Evolutionary conservation across 2,888 invertebrate genomes (phyloP).

Genomic region (Epiblema foenella): DNA sequence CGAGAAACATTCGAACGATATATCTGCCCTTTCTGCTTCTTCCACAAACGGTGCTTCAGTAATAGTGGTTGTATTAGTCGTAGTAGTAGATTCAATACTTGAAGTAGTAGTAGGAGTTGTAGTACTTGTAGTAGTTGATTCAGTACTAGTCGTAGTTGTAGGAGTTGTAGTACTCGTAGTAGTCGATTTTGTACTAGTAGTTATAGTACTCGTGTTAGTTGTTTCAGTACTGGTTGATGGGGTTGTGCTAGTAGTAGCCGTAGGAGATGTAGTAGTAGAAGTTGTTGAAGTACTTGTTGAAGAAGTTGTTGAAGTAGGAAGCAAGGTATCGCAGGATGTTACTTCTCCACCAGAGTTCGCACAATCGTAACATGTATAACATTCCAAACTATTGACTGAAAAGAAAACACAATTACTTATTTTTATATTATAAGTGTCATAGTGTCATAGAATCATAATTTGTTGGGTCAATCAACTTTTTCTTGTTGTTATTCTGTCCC

Average conservation of each 20-base stretch:
- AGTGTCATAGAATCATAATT: too few relatives aligned
- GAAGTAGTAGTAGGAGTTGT: slow-evolving; percentile 29
- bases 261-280: slow-evolving; percentile 36
- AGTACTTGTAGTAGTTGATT: slow-evolving; percentile 22
- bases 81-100: slow-evolving; percentile 11
- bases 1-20: slow-evolving; percentile 32
- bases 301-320: slow-evolving; percentile 39
- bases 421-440: not conserved
- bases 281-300: slow-evolving; percentile 34
- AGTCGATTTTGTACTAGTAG: slow-evolving; percentile 31
- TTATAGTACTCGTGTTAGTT: slow-evolving; percentile 8
- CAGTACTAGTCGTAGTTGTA: slow-evolving; percentile 28
- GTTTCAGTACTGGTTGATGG: slow-evolving; percentile 31
- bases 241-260: slow-evolving; percentile 20
- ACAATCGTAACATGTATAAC: slow-evolving; percentile 58
- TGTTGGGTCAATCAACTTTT: too few relatives aligned
- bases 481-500: too few relatives aligned
- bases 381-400: slow-evolving; percentile 58
- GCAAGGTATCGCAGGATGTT: slow-evolving; percentile 49
- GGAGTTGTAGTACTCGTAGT: slow-evolving; percentile 33
- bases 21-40: slow-evolving; percentile 6
- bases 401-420: slow-evolving; percentile 37
- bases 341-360: slow-evolving; percentile 45
- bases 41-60: not conserved
- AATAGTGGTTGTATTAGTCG: slow-evolving; percentile 24